phyloP scores from a whole-genome alignment of 2,113 vertebrate species.

The Chloropsis hardwickii region DNA sequence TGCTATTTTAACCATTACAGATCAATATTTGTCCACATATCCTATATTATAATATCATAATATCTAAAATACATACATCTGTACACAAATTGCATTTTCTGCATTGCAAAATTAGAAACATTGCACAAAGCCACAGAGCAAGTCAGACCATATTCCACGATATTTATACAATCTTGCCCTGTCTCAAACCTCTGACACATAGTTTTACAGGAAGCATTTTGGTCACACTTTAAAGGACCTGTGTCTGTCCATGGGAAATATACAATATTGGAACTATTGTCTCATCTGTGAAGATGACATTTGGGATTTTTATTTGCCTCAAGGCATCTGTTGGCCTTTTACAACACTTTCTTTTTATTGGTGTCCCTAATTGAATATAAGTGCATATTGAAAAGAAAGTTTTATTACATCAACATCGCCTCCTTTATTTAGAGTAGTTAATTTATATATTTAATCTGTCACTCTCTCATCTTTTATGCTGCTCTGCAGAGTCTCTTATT shows the following conservation, averaged over 20 bases:
- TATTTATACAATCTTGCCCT: not conserved
- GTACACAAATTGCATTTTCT: not conserved
- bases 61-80: not conserved
- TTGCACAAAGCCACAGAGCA: not conserved
- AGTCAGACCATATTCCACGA: not conserved
- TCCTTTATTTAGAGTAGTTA: not conserved
- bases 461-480: not conserved
- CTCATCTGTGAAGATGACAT: not conserved
- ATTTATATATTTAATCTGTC: conserved; percentile 30
- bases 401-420: not conserved
- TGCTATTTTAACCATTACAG: not conserved
- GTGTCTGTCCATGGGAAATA: not conserved
- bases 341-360: conserved; percentile 27
- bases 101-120: not conserved
- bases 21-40: not conserved
- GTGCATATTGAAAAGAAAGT: conserved; percentile 1
- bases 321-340: conserved; percentile 30
- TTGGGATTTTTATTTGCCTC: conserved; percentile 38
- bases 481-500: not conserved
- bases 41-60: not conserved
- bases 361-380: not conserved
- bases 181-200: not conserved
- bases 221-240: not conserved
- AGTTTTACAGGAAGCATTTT: not conserved
- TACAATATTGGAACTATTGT: not conserved